phyloP scores from a whole-genome alignment of 53 echinoderm and acorn worm species.

The Stichopus horrens region DNA sequence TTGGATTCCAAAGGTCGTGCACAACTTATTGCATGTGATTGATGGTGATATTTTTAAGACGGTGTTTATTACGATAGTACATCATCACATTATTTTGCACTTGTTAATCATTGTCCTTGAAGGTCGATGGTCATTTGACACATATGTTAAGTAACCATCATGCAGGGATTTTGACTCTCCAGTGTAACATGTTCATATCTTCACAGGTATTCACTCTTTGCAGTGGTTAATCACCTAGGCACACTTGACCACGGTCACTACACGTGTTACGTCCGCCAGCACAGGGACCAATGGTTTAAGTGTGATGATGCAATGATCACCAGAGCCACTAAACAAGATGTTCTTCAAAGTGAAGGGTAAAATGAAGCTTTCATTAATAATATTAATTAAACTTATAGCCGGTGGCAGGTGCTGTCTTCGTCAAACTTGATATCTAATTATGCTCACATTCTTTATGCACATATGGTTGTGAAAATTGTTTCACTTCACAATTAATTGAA shows the following conservation, averaged over 20 bases:
- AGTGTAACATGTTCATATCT: no score
- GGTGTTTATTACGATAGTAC: no score
- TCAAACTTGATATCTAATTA: not conserved
- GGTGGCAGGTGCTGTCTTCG: not conserved
- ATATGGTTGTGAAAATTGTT: no score
- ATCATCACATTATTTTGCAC: no score
- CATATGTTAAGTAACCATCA: no score
- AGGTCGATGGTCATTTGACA: no score
- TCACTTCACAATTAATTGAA: no score
- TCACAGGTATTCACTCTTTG: conserved; percentile 91
- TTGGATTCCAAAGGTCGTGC: no score
- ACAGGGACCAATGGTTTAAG: conserved; percentile 98
- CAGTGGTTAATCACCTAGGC: conserved; percentile 98
- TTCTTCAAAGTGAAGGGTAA: conserved; percentile 99
- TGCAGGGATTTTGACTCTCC: no score
- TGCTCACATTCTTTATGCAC: not conserved
- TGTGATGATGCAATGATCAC: conserved; percentile 98
- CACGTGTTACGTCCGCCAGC: conserved; percentile 95
- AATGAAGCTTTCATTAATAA: not conserved
- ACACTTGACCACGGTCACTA: conserved; percentile 98
- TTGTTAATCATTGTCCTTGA: no score
- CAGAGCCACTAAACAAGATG: conserved; percentile 83
- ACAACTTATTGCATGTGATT: no score
- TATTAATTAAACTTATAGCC: not conserved
- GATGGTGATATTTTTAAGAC: no score